Evolutionary conservation across 2,888 invertebrate genomes (phyloP).

Genomic region (Machimus atricapillus): DNA sequence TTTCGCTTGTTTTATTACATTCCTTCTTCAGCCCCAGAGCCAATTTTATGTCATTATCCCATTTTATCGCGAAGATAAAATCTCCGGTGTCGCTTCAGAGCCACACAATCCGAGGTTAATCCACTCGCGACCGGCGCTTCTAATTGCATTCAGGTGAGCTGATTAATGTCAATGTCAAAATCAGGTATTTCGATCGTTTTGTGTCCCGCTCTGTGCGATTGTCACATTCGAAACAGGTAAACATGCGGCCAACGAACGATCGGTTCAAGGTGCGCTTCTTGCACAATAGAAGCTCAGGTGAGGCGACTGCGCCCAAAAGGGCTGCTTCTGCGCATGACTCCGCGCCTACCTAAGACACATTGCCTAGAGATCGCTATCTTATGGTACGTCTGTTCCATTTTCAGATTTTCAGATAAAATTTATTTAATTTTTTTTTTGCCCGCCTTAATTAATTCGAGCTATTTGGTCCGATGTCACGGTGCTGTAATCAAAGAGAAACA

Average conservation of each 20-base stretch:
- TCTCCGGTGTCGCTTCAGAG: not conserved
- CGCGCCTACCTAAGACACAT: not conserved
- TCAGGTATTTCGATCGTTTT: not conserved
- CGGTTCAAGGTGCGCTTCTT: not conserved
- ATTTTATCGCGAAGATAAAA: constrained; percentile 16
- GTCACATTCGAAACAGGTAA: not conserved
- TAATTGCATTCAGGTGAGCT: constrained; percentile 23
- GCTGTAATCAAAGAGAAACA: not conserved
- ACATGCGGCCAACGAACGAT: not conserved
- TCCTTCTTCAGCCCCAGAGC: not conserved
- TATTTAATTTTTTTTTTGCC: not conserved
- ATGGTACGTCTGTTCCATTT: not conserved
- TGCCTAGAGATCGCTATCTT: not conserved
- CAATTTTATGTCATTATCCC: constrained; percentile 20
- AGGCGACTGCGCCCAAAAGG: not conserved
- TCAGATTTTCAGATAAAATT: not conserved
- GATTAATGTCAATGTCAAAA: constrained; percentile 27
- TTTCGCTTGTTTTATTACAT: not conserved
- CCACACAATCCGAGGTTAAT: not conserved
- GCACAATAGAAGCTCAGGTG: not conserved
- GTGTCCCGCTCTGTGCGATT: not conserved
- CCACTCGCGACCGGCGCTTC: constrained; percentile 6
- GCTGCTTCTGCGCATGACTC: not conserved
- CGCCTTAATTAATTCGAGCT: not conserved
- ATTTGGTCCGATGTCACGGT: not conserved